A percentile compares a stretch with the other conserved stretches of the same genome.
Evolutionary conservation across 2,888 invertebrate genomes (phyloP).

Genomic region (Smittia sp.): DNA sequence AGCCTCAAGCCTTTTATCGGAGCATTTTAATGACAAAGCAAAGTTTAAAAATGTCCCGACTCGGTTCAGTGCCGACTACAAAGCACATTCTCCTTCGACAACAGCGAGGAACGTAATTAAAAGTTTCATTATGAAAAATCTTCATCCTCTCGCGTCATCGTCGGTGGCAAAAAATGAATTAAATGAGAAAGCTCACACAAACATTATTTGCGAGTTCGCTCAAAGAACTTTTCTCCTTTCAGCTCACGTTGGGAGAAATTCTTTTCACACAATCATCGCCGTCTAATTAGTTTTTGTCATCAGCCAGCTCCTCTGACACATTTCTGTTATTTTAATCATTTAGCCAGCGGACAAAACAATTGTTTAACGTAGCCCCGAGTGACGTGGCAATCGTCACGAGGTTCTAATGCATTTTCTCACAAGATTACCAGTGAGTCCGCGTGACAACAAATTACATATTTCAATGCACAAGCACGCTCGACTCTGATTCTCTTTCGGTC

Average conservation of each 20-base stretch:
- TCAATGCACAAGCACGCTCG: no score
- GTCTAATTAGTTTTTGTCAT: slow-evolving; percentile 39
- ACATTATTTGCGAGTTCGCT: slow-evolving; percentile 31
- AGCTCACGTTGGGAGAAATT: neutral
- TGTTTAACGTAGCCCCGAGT: no score
- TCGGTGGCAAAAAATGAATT: slow-evolving; percentile 6
- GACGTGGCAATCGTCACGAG: no score
- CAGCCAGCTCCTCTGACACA: neutral
- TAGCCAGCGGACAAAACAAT: no score
- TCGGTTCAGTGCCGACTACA: no score
- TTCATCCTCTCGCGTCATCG: neutral
- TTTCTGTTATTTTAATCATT: neutral
- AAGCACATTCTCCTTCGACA: no score
- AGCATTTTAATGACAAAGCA: no score
- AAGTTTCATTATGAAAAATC: neutral
- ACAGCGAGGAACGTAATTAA: neutral
- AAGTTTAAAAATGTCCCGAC: no score
- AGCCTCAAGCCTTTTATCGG: no score
- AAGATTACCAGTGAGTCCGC: no score
- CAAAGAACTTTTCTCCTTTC: neutral
- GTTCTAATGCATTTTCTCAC: no score
- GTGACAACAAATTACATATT: no score
- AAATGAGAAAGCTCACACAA: neutral
- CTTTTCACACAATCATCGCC: slow-evolving; percentile 38
- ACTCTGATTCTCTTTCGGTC: neutral